These are phyloP conservation scores for Paguma larvata DNA, from an alignment of 2,797 vertebrate genomes.

Conservation along the genomic window DNA sequence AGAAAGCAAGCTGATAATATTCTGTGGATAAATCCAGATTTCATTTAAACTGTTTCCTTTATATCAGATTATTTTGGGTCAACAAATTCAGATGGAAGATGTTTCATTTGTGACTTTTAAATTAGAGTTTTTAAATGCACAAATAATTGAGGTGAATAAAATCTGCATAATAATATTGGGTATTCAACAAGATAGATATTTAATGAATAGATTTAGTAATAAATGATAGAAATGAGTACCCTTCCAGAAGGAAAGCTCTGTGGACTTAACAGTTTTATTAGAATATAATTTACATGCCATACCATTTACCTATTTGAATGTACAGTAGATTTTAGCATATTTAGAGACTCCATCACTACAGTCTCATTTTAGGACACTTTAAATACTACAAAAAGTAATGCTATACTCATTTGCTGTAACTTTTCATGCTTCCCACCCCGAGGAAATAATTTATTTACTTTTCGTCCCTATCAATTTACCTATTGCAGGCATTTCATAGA, in stretches of 20 bases:
- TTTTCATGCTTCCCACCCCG: background rate
- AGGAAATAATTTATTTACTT: background rate
- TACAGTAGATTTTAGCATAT: background rate
- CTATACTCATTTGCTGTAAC: background rate
- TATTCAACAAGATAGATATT: background rate
- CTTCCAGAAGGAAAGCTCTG: background rate
- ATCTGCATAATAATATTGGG: background rate
- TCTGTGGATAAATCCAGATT: conserved; percentile 43
- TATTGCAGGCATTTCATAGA: background rate
- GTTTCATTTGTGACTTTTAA: conserved; percentile 21
- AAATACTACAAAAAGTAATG: background rate
- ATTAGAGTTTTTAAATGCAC: conserved; percentile 27
- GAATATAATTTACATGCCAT: background rate
- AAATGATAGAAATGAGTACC: background rate
- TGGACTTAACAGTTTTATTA: background rate
- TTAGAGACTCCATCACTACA: background rate
- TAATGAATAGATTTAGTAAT: background rate
- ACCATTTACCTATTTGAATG: background rate
- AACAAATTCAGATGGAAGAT: conserved; percentile 19
- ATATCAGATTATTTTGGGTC: conserved; percentile 31
- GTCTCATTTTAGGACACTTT: background rate
- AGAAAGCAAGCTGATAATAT: conserved; percentile 29
- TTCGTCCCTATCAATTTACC: background rate
- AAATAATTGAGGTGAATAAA: background rate
- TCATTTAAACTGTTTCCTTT: conserved; percentile 44